These are phyloP conservation scores for Discoglossus pictus DNA, from an alignment of 2,797 vertebrate species.

Conservation along the genomic window DNA sequence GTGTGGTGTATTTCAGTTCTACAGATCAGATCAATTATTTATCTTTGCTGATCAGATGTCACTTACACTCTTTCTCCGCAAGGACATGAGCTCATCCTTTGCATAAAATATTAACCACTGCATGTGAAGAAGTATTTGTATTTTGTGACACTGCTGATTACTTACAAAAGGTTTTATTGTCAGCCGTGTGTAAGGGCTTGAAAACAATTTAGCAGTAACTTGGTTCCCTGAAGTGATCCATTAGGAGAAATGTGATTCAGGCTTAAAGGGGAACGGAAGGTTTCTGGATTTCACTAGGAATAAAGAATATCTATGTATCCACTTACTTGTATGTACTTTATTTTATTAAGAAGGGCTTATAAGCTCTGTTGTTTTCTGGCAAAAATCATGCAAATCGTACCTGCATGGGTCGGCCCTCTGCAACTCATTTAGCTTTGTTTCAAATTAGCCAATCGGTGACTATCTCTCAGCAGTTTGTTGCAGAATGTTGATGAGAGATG, in stretches of 20 bases:
- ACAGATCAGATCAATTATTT: conserved; percentile 29
- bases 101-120: conserved; percentile 42
- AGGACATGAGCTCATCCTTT: conserved; percentile 39
- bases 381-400: no score
- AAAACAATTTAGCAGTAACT: conserved; percentile 21
- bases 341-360: no score
- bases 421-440: no score
- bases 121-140: neutral
- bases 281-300: no score
- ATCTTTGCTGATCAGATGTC: conserved; percentile 27
- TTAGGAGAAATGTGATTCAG: conserved; percentile 7
- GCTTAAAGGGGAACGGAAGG: no score
- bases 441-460: no score
- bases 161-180: conserved; percentile 36
- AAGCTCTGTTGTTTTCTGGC: no score
- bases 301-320: no score
- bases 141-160: conserved; percentile 34
- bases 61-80: conserved; percentile 32
- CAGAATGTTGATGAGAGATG: no score
- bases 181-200: conserved; percentile 11
- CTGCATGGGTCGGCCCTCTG: no score
- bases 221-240: conserved; percentile 6
- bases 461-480: no score
- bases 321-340: no score
- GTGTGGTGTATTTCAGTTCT: conserved; percentile 16